Evolutionary conservation across 2,888 invertebrate species (phyloP), one percentile per base, ranked within the genome.

Genomic region (Pedicia rivosa): DNA sequence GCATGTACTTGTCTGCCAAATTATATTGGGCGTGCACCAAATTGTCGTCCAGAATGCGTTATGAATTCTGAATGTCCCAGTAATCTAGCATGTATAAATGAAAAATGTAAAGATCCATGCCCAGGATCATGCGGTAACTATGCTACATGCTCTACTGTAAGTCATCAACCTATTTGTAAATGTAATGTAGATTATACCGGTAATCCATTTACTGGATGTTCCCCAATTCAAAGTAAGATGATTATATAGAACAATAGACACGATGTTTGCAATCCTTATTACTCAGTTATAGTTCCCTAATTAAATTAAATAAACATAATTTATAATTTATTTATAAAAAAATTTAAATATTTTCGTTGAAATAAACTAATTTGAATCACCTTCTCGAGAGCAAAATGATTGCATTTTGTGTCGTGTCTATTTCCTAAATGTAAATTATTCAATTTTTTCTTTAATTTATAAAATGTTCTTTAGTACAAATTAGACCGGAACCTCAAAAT

Each of bases 21-120:
- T 52, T 86, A 80, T 55, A 68, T 83, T 40, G 88, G 90, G 34
- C 70, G 83, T 50, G 72, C 88, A 29, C 86, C 86, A 26, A 81
- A 82, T 56, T 88, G 87, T 54, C 71, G 86, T 32, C 86, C 86
- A 16, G 83, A 86, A 66, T 87, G 87, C 61, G 72, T 78, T 29
- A 78, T 79, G 48, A 82, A 83, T 49, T 78, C 78, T 46, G 87
- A 87, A 63, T 90, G 90, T 55, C 69, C 81, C 10, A 78, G 80
- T 50, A 79, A 84, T 56, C 63, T 79, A 47, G 86, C 87, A 37
- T 90, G 88, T 56, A 71, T 79, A 44, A 75, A 79, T 48, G 80
- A 84, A 59, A 77, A 72, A 53, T 90, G 88, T 56, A 65, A 67
- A 48, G 82, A 79, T 58, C 87, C 88, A 39, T 90, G 90, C 51